Evolutionary conservation across 2,888 invertebrate species (phyloP), one percentile per base, ranked within the genome.

Genomic region (Odontomyia ornata): DNA sequence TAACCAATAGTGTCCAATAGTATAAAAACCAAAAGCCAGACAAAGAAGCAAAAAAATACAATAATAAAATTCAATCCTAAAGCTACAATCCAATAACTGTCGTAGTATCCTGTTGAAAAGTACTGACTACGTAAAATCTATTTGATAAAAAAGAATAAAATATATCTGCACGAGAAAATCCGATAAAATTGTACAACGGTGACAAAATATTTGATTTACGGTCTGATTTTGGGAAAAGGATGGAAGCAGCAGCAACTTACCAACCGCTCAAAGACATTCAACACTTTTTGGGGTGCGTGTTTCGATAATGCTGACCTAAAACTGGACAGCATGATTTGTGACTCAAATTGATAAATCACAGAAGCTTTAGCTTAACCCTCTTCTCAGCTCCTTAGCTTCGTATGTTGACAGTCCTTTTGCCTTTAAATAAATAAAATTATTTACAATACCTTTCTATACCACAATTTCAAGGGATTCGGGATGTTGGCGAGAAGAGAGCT

Each of bases 181-280:
- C 57, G 73, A 73, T 73, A 73, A 73, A 73, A 73, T 60, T 57
- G 60, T 60, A 73, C 73, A 57, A 73, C 73, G 73, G 73, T 57
- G 73, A 73, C 73, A 73, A 73, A 73, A 73, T 73, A 73, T 73
- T 73, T 73, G 73, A 73, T 73, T 73, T 73, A 73, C 73, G 73
- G 60, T 73, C 43, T 30, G 73, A 73, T 73, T 73, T 73, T 9
- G 27, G 47, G 25, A 60, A 60, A 60, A 60, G 25, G 60, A 60
- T 60, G 60, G 25, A 60, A 18, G 60, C 21, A 27, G 60, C 21
- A 27, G n/a, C 28, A 73, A 36, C 60, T 21, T 21, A 36, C 23
- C 57, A 43, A 57, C 73, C 23, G 71, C 73, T 73, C 60, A 73
- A 73, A 60, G 73, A 47, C 46, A 46, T 71, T 71, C 71, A 71